Base-by-base conservation (phyloP, 2,113 vertebrate genomes). In the Phasianus colchicus region DNA sequence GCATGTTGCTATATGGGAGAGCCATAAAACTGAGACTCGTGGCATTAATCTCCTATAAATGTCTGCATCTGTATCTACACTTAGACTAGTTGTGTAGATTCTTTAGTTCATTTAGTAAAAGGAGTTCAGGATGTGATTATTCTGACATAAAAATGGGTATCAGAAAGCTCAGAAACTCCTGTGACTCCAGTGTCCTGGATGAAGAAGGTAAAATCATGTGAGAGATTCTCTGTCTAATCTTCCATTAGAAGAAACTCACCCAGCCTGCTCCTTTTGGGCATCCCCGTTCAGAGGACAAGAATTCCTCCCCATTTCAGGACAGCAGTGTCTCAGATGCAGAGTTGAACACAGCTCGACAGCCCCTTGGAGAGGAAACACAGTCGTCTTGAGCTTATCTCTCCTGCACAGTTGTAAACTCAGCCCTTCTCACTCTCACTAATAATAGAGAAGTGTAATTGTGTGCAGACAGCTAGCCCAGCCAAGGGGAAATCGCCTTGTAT, bases 241-340 rank as follows among this genome's bases (percentile, higher is more conserved):
- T 40, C 32, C 1, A 3, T 43, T 57, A 18, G 38, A 38, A 66
- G 69, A 13, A 74, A 84, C 58, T 2, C 32, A 45, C 15, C 8
- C 2, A 0, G 32, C 13, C 52, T 5, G 38, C 0, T 11, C 74
- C 20, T 58, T 40, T 17, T 7, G 48, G 69, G 40, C 50, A 47
- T 43, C 83, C 21, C 50, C 9, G 18, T 14, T 67, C 13, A 1
- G 74, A 43, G 58, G 50, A 66, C 11, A 66, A 21, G 43, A 14
- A 4, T 8, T 27, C 60, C 69, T 63, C 67, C 45, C 10, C 52
- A 7, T 21, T 52, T 22, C n/a, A 63, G 73, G 36, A 10, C 0
- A 1, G 50, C 0, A 12, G 13, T 20, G 30, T 11, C 75, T 55
- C 9, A 10, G n/a, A 18, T 0, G 6, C 1, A 8, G 55, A 80